Percentiles rank a stretch among this genome's conserved stretches.
Evolutionary conservation across 2,113 vertebrate species (phyloP).

Genomic region (Podilymbus podiceps): DNA sequence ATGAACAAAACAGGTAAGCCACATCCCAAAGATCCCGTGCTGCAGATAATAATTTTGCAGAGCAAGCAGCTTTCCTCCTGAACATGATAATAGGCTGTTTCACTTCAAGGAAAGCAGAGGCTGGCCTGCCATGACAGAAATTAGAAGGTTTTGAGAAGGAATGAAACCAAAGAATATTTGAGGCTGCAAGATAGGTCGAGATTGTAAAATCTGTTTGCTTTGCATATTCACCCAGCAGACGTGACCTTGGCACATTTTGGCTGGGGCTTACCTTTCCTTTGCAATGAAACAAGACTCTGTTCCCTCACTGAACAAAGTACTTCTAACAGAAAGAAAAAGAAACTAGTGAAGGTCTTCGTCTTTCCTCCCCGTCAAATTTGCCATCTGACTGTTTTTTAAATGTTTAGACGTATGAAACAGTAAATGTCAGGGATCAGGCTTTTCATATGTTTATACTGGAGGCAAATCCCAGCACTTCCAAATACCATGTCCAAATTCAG

Average conservation of each 20-base stretch:
- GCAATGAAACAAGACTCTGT: neutral
- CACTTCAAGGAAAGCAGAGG: neutral
- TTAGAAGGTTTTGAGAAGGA: neutral
- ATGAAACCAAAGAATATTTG: neutral
- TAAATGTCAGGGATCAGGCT: neutral
- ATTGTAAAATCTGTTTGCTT: neutral
- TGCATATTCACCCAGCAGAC: neutral
- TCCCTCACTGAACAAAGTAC: fast-evolving
- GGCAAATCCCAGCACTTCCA: neutral
- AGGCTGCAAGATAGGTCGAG: neutral
- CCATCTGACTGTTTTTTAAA: neutral
- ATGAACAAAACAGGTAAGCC: neutral
- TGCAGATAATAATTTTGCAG: neutral
- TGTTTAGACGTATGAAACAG: neutral
- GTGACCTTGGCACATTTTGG: neutral
- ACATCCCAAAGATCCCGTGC: neutral
- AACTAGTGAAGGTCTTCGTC: fast-evolving
- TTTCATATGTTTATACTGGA: neutral
- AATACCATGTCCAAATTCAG: neutral
- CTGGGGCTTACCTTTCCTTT: neutral
- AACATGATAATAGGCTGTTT: neutral
- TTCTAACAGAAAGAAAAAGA: neutral
- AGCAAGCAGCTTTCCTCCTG: neutral
- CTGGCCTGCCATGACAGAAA: neutral
- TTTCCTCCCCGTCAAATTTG: neutral